phyloP scores from a whole-genome alignment of 1,140 invertebrate species.

The Drosophila bifasciata region DNA sequence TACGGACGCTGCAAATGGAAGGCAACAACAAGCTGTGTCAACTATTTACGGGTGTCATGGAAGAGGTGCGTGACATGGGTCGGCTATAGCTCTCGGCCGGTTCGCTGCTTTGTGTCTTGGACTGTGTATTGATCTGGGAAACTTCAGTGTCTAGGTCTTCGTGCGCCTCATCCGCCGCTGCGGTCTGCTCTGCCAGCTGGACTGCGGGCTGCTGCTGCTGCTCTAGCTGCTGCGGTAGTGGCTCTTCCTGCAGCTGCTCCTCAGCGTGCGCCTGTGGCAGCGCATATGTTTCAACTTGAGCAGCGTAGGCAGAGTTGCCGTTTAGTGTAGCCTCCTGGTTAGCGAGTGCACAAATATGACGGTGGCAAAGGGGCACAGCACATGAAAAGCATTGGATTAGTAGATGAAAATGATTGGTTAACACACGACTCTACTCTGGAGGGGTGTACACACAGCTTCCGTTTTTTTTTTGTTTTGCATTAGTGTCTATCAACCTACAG shows the following conservation, averaged over 20 bases:
- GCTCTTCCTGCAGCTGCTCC: slow-evolving; percentile 30
- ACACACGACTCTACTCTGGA: slow-evolving; percentile 34
- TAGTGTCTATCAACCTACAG: slow-evolving; percentile 1
- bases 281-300: slow-evolving; percentile 21
- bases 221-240: slow-evolving; percentile 29
- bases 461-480: slow-evolving; percentile 2
- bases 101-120: slow-evolving; percentile 78
- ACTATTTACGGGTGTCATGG: slow-evolving; percentile 84
- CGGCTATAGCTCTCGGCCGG: slow-evolving; percentile 82
- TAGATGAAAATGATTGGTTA: slow-evolving; percentile 70
- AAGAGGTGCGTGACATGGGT: slow-evolving; percentile 84
- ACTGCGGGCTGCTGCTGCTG: slow-evolving; percentile 36
- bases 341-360: slow-evolving; percentile 50
- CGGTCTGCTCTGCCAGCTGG: slow-evolving; percentile 10
- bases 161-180: slow-evolving; percentile 68
- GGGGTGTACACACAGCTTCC: slow-evolving; percentile 4
- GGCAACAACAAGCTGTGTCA: slow-evolving; percentile 47
- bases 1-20: background rate
- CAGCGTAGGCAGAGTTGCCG: slow-evolving; percentile 58
- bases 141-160: slow-evolving; percentile 84
- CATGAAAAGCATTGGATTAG: slow-evolving; percentile 80
- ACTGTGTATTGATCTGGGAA: slow-evolving; percentile 84
- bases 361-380: slow-evolving; percentile 59
- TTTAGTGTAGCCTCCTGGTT: slow-evolving; percentile 66
- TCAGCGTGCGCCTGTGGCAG: slow-evolving; percentile 27